Evolutionary conservation across 1,140 invertebrate genomes (phyloP), one percentile per base, ranked within the genome.

Genomic region (Drosophila nasuta): DNA sequence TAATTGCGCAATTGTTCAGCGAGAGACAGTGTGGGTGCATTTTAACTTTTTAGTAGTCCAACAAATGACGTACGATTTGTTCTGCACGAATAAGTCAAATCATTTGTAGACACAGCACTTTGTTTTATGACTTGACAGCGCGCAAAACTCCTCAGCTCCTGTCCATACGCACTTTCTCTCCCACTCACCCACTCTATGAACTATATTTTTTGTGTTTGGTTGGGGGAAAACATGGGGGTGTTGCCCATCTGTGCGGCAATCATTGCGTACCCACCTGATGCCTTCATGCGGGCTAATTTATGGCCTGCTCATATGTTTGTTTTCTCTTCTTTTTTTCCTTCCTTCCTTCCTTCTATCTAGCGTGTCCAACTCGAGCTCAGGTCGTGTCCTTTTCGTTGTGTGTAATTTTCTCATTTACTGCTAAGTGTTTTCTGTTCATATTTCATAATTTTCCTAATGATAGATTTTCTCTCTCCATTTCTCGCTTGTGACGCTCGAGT

Each of bases 21-120:
- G 7, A 69, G 74, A 69, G 74, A n/a, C 51, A 59, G 41, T 60
- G 62, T 20, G 49, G 17, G 11, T 11, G 35, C 41, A 69, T 45
- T 71, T 72, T 66, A 82, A 82, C 64, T 79, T 87, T 88, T 87
- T 88, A 87, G 83, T 87, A 56, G 79, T 68, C 65, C 83, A 88
- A 88, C 83, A 83, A 87, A 87, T 87, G 83, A 88, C 83, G 83
- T 89, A 83, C 85, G 85, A 87, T 88, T 87, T 87, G 83, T 87
- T 87, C 83, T 87, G 83, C 83, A 87, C 83, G 83, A 87, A 87
- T 87, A 87, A 87, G 83, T 88, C 83, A 83, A 87, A 87, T 83
- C 78, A 87, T 87, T 88, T 87, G 83, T 87, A 87, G 83, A 88
- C 83, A 76, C 56, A 87, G 83, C 83, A 87, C 83, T 87, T 87